Evolutionary conservation across 2,113 vertebrate genomes (phyloP).

Genomic region (Pelecanus crispus): DNA sequence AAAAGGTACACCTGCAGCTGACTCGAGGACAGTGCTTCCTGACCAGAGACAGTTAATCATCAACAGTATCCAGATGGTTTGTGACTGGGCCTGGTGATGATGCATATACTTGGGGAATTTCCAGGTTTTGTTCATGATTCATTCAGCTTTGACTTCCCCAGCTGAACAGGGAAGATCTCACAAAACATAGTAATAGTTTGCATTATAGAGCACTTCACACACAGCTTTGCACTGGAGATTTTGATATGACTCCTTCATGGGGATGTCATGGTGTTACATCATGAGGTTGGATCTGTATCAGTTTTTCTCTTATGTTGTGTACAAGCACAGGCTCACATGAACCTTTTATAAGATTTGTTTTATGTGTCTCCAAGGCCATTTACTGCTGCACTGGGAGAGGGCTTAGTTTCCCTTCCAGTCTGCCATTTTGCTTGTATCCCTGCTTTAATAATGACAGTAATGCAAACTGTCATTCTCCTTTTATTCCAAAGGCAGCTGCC

Average conservation of each 20-base stretch:
- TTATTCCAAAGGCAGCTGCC: conserved; percentile 3
- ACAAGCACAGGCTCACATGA: neutral
- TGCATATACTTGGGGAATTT: conserved; percentile 20
- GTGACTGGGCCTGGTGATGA: conserved; percentile 10
- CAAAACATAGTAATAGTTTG: neutral
- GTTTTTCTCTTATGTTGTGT: neutral
- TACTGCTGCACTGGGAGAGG: neutral
- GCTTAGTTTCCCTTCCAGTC: neutral
- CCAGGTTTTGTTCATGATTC: conserved; percentile 44
- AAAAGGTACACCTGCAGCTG: neutral
- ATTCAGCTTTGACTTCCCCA: conserved; percentile 18
- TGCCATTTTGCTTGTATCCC: neutral
- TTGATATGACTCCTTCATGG: neutral
- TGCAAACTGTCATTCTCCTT: neutral
- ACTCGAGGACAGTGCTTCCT: neutral
- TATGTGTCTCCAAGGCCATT: neutral
- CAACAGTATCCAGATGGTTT: conserved; percentile 33
- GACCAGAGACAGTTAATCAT: conserved; percentile 21
- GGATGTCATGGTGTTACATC: neutral
- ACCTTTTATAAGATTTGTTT: neutral
- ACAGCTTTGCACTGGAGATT: neutral
- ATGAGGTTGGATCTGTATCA: neutral
- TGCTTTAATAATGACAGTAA: conserved; percentile 30
- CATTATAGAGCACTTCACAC: neutral
- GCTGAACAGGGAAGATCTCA: neutral